These are phyloP conservation scores for Helostoma temminkii DNA, from an alignment of 2,797 vertebrate genomes.

Conservation along the genomic window DNA sequence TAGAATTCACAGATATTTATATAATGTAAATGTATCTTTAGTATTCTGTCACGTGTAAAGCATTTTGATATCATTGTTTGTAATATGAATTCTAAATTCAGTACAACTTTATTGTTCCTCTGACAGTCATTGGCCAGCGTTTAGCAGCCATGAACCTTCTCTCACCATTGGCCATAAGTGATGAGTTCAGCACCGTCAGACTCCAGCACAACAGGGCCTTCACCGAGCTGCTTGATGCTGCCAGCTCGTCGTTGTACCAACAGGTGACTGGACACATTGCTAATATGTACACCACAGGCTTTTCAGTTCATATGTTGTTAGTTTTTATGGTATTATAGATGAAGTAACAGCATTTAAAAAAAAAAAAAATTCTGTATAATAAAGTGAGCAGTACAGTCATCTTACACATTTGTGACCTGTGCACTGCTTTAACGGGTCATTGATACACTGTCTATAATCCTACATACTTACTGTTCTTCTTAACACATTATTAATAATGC, in stretches of 20 bases:
- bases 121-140: slow-evolving; percentile 88
- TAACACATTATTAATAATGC: too few species aligned
- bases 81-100: neutral
- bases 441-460: too few species aligned
- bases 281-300: neutral
- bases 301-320: neutral
- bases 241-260: slow-evolving; percentile 79
- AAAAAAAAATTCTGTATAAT: neutral
- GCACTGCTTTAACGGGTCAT: neutral
- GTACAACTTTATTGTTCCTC: slow-evolving; percentile 21
- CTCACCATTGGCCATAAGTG: slow-evolving; percentile 92
- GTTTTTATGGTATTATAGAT: neutral
- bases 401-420: neutral
- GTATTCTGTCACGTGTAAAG: neutral
- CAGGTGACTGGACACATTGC: slow-evolving; percentile 82
- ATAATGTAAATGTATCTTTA: neutral
- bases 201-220: slow-evolving; percentile 96
- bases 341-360: too few species aligned
- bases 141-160: slow-evolving; percentile 93
- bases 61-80: neutral
- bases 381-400: neutral
- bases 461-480: too few species aligned
- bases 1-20: neutral
- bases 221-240: slow-evolving; percentile 91
- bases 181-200: slow-evolving; percentile 95